Evolutionary conservation across 2,888 invertebrate genomes (phyloP).

Genomic region (Metellina segmentata): DNA sequence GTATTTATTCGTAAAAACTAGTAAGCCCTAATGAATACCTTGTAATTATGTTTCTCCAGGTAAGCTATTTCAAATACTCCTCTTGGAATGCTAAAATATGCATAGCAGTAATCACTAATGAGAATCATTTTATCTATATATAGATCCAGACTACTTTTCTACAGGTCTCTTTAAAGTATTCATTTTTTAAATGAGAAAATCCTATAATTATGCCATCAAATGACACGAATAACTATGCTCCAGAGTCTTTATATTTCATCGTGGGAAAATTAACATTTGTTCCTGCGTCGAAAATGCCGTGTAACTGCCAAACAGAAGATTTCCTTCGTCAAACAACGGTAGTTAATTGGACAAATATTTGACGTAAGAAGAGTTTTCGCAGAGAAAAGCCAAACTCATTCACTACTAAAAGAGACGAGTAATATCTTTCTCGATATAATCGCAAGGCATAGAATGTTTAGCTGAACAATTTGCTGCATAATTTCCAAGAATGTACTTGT

Average conservation of each 20-base stretch:
- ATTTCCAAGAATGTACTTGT: no score
- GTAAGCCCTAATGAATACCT: no score
- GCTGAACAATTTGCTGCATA: no score
- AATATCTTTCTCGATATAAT: background rate
- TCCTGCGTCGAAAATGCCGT: conserved; percentile 30
- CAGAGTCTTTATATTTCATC: conserved; percentile 11
- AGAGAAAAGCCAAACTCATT: conserved; percentile 35
- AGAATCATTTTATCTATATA: no score
- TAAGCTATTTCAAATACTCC: no score
- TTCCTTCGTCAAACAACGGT: conserved; percentile 55
- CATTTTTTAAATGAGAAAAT: background rate
- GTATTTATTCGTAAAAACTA: no score
- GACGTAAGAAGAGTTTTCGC: conserved; percentile 42
- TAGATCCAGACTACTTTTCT: no score
- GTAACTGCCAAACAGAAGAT: conserved; percentile 37
- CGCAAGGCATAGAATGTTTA: background rate
- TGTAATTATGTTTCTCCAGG: no score
- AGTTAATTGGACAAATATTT: conserved; percentile 69
- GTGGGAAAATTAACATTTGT: conserved; percentile 58
- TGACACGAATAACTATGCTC: background rate
- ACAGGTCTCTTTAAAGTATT: background rate
- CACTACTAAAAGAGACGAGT: background rate
- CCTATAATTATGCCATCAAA: background rate
- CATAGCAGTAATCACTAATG: no score
- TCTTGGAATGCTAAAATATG: no score